Percentiles rank a stretch among this genome's conserved stretches.
These are phyloP conservation scores for Kryptolebias marmoratus DNA, from an alignment of 2,113 vertebrate genomes.

Conservation along the genomic window DNA sequence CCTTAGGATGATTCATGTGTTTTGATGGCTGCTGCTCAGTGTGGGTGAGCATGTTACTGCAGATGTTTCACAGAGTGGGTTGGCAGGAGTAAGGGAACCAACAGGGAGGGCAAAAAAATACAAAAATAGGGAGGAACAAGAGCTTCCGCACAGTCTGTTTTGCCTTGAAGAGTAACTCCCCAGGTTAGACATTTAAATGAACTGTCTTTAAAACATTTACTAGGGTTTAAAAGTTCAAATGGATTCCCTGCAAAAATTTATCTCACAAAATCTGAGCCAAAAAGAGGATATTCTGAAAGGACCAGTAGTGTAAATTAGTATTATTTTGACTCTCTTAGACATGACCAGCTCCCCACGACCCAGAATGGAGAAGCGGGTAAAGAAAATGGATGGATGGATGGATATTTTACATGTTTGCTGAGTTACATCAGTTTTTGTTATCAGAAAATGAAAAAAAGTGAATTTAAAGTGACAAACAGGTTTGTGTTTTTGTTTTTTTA, in stretches of 20 bases:
- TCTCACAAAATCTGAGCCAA: background rate
- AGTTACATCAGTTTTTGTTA: too few species aligned
- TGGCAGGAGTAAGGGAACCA: conserved; percentile 39
- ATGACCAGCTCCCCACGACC: too few species aligned
- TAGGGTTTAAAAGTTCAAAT: background rate
- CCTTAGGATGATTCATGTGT: conserved; percentile 62
- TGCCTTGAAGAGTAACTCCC: conserved; percentile 14
- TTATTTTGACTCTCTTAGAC: too few species aligned
- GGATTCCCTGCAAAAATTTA: background rate
- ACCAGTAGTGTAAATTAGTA: too few species aligned
- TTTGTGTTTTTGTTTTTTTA: too few species aligned
- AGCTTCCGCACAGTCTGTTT: conserved; percentile 29
- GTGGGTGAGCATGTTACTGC: conserved; percentile 58
- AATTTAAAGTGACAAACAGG: too few species aligned
- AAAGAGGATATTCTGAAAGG: too few species aligned
- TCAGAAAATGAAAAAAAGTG: too few species aligned
- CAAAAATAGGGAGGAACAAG: conserved; percentile 16
- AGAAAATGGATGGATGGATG: too few species aligned
- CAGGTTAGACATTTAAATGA: background rate
- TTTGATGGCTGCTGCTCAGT: conserved; percentile 48
- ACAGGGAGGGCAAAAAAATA: background rate
- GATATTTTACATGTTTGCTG: too few species aligned
- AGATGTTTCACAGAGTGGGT: conserved; percentile 68
- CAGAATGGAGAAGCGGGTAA: too few species aligned
- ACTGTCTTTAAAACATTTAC: background rate